These are phyloP conservation scores for Bicyclus anynana DNA, from an alignment of 1,140 invertebrate genomes.

Conservation along the genomic window DNA sequence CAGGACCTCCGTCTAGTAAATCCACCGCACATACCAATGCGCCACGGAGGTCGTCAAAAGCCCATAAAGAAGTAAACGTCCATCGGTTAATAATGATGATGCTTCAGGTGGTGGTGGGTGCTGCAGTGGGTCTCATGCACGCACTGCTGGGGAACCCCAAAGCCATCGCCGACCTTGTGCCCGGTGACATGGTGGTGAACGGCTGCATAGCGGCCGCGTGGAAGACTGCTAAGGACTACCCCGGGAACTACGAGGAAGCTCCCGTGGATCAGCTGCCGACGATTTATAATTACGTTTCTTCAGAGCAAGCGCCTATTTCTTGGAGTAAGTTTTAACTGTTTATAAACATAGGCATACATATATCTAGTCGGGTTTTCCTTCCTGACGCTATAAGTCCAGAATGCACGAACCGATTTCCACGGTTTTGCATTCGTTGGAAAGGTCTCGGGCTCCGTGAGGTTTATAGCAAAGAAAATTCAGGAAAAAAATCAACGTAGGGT, in stretches of 20 bases:
- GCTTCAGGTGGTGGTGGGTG: constrained; percentile 79
- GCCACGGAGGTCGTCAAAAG: no score
- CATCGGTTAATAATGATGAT: background rate
- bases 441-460: no score
- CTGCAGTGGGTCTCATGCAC: constrained; percentile 86
- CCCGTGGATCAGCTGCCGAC: constrained; percentile 56
- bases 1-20: no score
- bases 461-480: no score
- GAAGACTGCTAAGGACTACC: constrained; percentile 77
- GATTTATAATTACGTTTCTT: constrained; percentile 80
- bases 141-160: constrained; percentile 81
- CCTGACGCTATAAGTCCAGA: no score
- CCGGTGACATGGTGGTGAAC: constrained; percentile 90
- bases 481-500: no score
- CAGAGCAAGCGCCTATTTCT: constrained; percentile 77
- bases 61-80: no score
- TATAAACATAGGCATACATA: no score
- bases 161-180: constrained; percentile 87
- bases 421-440: no score
- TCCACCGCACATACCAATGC: no score
- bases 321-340: constrained; percentile 75
- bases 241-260: constrained; percentile 51
- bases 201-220: constrained; percentile 87
- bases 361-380: no score
- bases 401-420: no score